Evolutionary conservation across 2,888 invertebrate species (phyloP).

Genomic region (Steinernema carpocapsae): DNA sequence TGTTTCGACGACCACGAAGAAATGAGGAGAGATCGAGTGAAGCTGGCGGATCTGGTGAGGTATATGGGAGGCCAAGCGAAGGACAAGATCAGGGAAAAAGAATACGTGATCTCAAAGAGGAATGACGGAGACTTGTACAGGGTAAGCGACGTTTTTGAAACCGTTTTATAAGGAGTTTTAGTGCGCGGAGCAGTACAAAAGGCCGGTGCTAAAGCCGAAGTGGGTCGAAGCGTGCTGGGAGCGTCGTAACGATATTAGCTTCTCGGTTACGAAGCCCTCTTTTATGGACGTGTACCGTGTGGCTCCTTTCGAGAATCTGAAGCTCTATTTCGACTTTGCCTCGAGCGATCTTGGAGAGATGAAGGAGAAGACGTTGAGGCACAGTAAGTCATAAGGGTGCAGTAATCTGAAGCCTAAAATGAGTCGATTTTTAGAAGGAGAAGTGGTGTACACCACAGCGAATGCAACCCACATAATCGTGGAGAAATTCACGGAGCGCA

Average conservation of each 20-base stretch:
- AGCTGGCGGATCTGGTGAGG: not conserved
- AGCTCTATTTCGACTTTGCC: not conserved
- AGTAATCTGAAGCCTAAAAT: not conserved
- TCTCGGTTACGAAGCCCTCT: not conserved
- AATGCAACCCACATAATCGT: not conserved
- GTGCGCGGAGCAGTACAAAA: not conserved
- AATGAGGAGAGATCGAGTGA: too few species aligned
- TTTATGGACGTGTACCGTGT: not conserved
- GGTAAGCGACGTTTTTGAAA: not conserved
- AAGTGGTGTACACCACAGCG: not conserved
- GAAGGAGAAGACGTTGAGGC: not conserved
- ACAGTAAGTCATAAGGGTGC: not conserved
- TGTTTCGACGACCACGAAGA: not conserved
- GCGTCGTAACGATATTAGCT: not conserved
- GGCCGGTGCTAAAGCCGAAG: not conserved
- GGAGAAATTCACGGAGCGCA: not conserved
- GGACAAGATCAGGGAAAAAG: not conserved
- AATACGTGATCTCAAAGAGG: not conserved
- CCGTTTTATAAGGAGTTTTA: not conserved
- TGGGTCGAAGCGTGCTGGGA: conserved; percentile 7
- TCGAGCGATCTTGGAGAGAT: not conserved
- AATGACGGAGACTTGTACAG: not conserved
- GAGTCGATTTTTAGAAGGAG: too few species aligned
- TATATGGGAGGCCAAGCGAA: not conserved
- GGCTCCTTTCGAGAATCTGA: not conserved